Evolutionary conservation across 2,888 invertebrate species (phyloP), one percentile per base, ranked within the genome.

Genomic region (Enchytraeus crypticus): DNA sequence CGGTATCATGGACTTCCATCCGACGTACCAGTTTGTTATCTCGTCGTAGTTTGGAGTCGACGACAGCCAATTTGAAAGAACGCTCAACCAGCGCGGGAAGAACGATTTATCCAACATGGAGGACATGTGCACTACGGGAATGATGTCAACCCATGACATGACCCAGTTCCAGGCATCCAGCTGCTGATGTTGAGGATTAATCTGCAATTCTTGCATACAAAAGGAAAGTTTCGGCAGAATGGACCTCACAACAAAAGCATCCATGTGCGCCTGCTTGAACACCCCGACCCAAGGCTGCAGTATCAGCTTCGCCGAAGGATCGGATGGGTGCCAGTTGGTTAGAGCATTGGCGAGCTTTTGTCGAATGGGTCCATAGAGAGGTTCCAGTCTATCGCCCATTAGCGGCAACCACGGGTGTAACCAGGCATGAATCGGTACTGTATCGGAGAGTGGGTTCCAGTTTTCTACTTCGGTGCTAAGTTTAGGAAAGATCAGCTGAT

Each of bases 361-460:
- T 51, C 96, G 85, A 70, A 99, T 92, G 49, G 89, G 86, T 0
- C 92, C 90, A 82, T 92, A 95, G 38, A 93, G 86, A 2, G 81
- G 78, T 60, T 82, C 81, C 57, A 83, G 70, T 23, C 78, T 26
- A 33, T 64, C 60, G 4, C 89, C 88, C 74, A 95, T 84, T 5
- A 90, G 80, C 0, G 88, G 87, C 63, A 93, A 85, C 98, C 98
- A 99, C 0, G 97, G 97, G 77, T 95, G 87, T 64, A 96, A 86
- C 98, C 98, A 98, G 3, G 88, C 85, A 78, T 98, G 96, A 68
- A 99, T 89, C 18, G 97, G 97, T 67, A 92, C 85, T 0, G 90
- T 89, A 77, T 98, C 97, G 0, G 88, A 88, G 1, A 93, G 83
- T 0, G 98, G 98, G 82, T 98, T 91, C 98, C 98, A 97, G 58